Conservation (phyloP, 2,888 invertebrate species). For the Thyatira batis region DNA sequence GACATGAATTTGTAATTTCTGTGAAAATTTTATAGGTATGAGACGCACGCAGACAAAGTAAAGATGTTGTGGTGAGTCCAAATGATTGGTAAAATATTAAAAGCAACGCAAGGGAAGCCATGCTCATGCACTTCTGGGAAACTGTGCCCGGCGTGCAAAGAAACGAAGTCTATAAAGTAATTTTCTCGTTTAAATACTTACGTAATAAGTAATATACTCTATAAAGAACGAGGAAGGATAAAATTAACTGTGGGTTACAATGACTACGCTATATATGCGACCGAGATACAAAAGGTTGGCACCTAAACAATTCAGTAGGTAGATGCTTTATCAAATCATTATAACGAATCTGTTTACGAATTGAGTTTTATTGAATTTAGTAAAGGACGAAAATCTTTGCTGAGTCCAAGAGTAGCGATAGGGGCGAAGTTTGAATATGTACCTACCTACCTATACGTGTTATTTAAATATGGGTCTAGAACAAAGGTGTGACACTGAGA, state of each 20-base stretch:
- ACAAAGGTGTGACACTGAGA: no score
- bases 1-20: background rate
- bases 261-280: conserved; percentile 28
- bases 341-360: no score
- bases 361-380: no score
- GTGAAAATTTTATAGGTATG: conserved; percentile 7
- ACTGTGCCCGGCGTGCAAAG: conserved; percentile 26
- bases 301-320: background rate
- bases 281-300: conserved; percentile 42
- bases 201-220: background rate
- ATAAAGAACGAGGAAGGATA: conserved; percentile 1
- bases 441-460: no score
- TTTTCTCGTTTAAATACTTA: conserved; percentile 10
- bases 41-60: conserved; percentile 2
- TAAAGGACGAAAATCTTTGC: no score
- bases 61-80: conserved; percentile 21
- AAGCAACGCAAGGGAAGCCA: conserved; percentile 22
- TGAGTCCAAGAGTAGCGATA: no score
- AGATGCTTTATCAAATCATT: no score
- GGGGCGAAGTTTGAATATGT: no score
- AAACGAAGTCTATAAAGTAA: conserved; percentile 38
- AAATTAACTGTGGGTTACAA: background rate
- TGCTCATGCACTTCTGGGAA: conserved; percentile 33
- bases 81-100: conserved; percentile 37
- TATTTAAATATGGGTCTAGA: no score